Percentiles rank a stretch among this genome's conserved stretches.
These are phyloP conservation scores for Synergus umbraculus DNA, from an alignment of 2,888 invertebrate genomes.

Conservation along the genomic window DNA sequence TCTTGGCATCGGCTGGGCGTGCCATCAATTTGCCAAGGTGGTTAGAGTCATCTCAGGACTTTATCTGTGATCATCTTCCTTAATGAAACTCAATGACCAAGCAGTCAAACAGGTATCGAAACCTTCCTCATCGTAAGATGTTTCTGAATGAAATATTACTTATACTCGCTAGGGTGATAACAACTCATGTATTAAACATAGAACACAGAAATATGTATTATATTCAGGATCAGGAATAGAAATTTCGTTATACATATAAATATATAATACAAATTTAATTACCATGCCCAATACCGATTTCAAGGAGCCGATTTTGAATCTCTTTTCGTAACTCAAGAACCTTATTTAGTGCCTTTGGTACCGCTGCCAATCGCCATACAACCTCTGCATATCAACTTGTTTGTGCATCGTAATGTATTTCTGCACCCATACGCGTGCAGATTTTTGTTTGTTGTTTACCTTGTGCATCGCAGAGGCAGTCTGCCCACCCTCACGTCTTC, in stretches of 20 bases:
- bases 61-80: conserved; percentile 1
- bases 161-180: not conserved
- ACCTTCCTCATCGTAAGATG: not conserved
- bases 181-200: not conserved
- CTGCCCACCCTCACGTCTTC: not conserved
- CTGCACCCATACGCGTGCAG: not conserved
- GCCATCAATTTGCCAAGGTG: conserved; percentile 21
- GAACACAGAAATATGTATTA: not conserved
- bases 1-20: conserved; percentile 34
- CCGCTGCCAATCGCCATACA: not conserved
- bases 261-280: too few species aligned
- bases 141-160: not conserved
- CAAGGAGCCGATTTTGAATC: not conserved
- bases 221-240: not conserved
- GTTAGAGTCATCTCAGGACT: not conserved
- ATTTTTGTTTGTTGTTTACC: conserved; percentile 1
- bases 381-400: conserved; percentile 27
- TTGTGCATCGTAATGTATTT: not conserved
- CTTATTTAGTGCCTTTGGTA: conserved; percentile 1
- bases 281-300: not conserved
- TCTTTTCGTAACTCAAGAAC: not conserved
- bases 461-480: not conserved
- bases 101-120: not conserved
- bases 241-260: not conserved
- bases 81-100: conserved; percentile 34